Evolutionary conservation across 2,113 vertebrate genomes (phyloP), one percentile per base, ranked within the genome.

Genomic region (Petaurus breviceps): DNA sequence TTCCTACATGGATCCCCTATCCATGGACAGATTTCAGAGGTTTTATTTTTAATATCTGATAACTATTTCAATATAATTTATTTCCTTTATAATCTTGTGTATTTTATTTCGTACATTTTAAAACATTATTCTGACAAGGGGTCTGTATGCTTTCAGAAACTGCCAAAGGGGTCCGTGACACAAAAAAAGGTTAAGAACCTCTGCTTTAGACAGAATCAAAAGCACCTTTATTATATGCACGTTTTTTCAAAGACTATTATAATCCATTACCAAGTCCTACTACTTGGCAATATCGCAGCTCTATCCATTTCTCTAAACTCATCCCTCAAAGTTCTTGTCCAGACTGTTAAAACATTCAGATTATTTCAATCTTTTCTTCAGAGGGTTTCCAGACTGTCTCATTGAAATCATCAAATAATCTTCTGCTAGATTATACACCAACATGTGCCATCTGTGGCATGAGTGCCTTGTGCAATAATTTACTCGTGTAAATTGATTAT

Each of bases 241-340:
- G 37, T 68, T 68, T 68, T 43, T 43, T 1, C 5, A 68, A 68
- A 68, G 61, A 68, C 31, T 1, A 4, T 52, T 89, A 51, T 93
- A 94, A 54, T 91, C 22, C 46, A 95, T 90, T 57, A 25, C 26
- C 49, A 93, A 94, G 54, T 12, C 57, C n/a, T 91, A 46, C 16
- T 89, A 46, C 90, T 91, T 25, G 5, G 51, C 9, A 90, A 57
- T 46, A 68, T 23, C 68, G 8, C n/a, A 84, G 68, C 19, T 23
- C n/a, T 8, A 84, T 24, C n/a, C 10, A 26, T 51, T 93, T 91
- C 37, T 94, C 37, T 91, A 77, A 84, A 90, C 7, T 91, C 95
- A 93, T 43, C 89, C 90, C 95, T 57, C 43, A 95, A 61, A 61
- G 55, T 46, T 31, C 89, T 92, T n/a, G 37, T 77, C 61, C 61